Base-by-base conservation (phyloP, 1,140 invertebrate species). In the Tetraneura akinire region DNA sequence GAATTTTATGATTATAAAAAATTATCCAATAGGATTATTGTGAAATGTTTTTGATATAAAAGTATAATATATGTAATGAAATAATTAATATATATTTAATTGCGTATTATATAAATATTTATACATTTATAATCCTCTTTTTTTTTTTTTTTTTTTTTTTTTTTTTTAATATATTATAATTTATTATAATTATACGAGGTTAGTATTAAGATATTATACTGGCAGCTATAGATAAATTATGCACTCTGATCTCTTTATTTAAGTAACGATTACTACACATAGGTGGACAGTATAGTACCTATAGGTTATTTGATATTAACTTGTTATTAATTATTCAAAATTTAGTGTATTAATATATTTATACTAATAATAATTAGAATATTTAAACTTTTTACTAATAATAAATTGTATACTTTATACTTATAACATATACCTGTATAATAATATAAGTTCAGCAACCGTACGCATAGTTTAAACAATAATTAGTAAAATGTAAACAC, bases 371-470 rank as follows among this genome's bases (percentile, higher is more conserved):
- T 5, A 66, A 11, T 18, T 8, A 60, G 14, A 60, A 16, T 60
- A 29, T 13, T 55, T 13, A 55, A 55, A 60, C n/a, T n/a, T n/a
- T n/a, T n/a, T 26, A 26, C 14, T 14, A 57, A 57, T 57, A 23
- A 26, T 8, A 26, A 57, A 23, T 0, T 26, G 13, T 21, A 1
- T 57, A 16, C 1, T 23, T 57, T 1, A 0, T 16, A 29, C 14
- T 37, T 37, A 16, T 26, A 23, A 5, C 26, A 26, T 21, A 76
- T 76, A 76, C 73, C 73, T 76, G 53, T 76, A 76, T 1, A 76
- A 42, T 76, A 76, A 57, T 45, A 76, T 76, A 45, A 76, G 73
- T 42, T 76, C 73, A 26, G 73, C 73, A 26, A 76, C 73, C 23
- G 73, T 76, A 60, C 53, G 73, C 73, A 76, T 76, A 45, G 29